Percentiles rank a stretch among this genome's conserved stretches.
phyloP scores from a whole-genome alignment of 2,113 vertebrate genomes.

The Bombycilla garrulus region DNA sequence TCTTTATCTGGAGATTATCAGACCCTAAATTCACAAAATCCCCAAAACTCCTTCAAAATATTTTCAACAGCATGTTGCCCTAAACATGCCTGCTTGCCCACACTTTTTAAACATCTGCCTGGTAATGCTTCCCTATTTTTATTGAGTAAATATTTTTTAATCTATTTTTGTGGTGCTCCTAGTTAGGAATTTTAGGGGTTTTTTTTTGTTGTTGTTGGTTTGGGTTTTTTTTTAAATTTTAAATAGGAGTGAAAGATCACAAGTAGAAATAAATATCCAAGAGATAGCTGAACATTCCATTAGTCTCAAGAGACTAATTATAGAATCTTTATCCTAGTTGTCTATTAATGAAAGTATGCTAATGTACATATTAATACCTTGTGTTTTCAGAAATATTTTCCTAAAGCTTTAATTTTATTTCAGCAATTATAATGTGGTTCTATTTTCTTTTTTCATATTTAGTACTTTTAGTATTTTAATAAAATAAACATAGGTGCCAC shows the following conservation, averaged over 20 bases:
- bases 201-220: neutral
- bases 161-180: neutral
- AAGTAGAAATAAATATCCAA: neutral
- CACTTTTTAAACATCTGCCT: neutral
- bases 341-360: neutral
- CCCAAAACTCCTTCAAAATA: neutral
- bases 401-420: neutral
- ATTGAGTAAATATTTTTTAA: neutral
- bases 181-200: neutral
- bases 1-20: neutral
- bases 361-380: neutral
- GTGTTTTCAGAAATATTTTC: neutral
- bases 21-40: neutral
- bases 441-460: neutral
- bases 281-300: neutral
- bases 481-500: neutral
- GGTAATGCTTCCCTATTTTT: neutral
- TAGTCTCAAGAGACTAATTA: conserved; percentile 40
- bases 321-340: neutral
- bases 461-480: neutral
- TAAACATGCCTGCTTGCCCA: neutral
- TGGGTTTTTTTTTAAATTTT: neutral
- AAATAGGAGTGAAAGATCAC: neutral
- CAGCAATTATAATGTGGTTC: rapidly evolving
- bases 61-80: neutral